A percentile compares a stretch with the other conserved stretches of the same genome.
phyloP scores from a whole-genome alignment of 2,888 invertebrate genomes.

The Zhuqinia jingwanae region DNA sequence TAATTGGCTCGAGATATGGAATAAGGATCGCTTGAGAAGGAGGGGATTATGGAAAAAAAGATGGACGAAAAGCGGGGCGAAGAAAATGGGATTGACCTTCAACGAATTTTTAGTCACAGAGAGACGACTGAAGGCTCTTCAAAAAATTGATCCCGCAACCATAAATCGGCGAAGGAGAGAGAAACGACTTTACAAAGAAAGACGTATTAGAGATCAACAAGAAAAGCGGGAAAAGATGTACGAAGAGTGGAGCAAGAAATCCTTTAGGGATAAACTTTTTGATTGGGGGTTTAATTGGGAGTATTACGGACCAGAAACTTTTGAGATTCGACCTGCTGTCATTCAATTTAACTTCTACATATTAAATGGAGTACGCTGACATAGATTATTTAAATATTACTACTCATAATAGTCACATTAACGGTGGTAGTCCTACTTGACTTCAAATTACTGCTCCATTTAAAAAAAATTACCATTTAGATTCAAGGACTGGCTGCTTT shows the following conservation, averaged over 20 bases:
- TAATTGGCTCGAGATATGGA: neutral
- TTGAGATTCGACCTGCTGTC: conserved; percentile 36
- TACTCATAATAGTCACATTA: too few species aligned
- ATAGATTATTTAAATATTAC: neutral
- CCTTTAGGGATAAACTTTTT: too few species aligned
- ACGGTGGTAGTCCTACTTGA: too few species aligned
- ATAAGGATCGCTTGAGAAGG: neutral
- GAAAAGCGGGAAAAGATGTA: neutral
- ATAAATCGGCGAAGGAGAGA: neutral
- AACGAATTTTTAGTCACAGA: conserved; percentile 25
- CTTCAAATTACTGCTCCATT: too few species aligned
- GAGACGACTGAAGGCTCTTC: conserved; percentile 1
- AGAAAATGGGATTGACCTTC: conserved; percentile 19
- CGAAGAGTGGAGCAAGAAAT: neutral
- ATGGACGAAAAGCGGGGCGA: conserved; percentile 18
- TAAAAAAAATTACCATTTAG: too few species aligned
- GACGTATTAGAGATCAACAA: neutral
- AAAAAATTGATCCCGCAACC: neutral
- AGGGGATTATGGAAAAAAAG: neutral
- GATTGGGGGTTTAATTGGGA: neutral
- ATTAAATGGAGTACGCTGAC: conserved; percentile 26
- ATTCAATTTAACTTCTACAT: conserved; percentile 44
- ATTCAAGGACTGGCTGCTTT: conserved; percentile 41
- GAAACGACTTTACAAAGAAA: neutral
- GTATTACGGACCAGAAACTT: conserved; percentile 40